Percentiles rank a stretch among this genome's conserved stretches.
Evolutionary conservation across 1,140 invertebrate genomes (phyloP).

Genomic region (Drosophila pectinifera): DNA sequence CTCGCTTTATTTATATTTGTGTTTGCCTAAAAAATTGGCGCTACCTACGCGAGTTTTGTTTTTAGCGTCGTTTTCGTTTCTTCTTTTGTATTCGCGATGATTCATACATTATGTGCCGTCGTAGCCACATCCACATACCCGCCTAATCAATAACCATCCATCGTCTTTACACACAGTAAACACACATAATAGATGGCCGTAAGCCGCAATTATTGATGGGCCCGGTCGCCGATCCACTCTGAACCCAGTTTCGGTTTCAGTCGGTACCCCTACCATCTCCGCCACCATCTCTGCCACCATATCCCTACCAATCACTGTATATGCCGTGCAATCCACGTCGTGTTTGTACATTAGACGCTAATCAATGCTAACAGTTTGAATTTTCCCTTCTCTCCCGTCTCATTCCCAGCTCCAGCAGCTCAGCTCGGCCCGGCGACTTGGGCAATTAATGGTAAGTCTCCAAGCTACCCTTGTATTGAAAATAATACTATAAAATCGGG

Average conservation of each 20-base stretch:
- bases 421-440: constrained; percentile 27
- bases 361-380: constrained; percentile 55
- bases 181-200: constrained; percentile 74
- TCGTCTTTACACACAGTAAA: constrained; percentile 79
- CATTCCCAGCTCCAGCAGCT: constrained; percentile 28
- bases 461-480: too few species aligned
- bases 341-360: constrained; percentile 48
- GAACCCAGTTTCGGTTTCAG: constrained; percentile 25
- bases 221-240: constrained; percentile 16
- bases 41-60: constrained; percentile 78
- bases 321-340: constrained; percentile 20
- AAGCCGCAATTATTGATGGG: constrained; percentile 80
- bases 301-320: constrained; percentile 1
- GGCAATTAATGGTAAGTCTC: constrained; percentile 73
- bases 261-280: constrained; percentile 6
- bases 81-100: constrained; percentile 58
- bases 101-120: constrained; percentile 42
- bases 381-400: constrained; percentile 21
- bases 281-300: constrained; percentile 3
- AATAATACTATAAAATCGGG: too few species aligned
- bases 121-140: constrained; percentile 2
- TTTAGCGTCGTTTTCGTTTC: constrained; percentile 60
- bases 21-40: constrained; percentile 77
- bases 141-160: constrained; percentile 81
- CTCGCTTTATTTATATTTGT: constrained; percentile 17